Base-by-base conservation (phyloP, 2,797 vertebrate species). In the Schizopygopsis pylzovi region DNA sequence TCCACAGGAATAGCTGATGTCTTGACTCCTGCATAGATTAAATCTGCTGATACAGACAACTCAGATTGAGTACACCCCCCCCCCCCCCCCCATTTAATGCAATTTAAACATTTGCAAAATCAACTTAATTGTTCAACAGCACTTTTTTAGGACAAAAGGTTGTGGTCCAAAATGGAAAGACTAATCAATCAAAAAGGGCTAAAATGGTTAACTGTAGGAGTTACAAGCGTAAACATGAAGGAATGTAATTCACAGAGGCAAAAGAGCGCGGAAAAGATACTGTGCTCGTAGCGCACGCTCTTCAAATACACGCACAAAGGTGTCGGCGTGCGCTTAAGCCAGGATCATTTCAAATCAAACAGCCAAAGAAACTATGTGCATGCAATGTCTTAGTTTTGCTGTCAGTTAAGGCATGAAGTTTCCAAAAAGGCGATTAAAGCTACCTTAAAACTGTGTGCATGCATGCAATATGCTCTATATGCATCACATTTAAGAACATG, bases 21-120 rank as follows among this genome's bases (percentile, higher is more conserved):
- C 25, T 22, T 67, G 28, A 73, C 18, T 68, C 39, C 81, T 49
- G 49, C 65, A 86, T 86, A 82, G 85, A 87, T 87, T 33, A 68
- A 83, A 83, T 54, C 81, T 79, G 77, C 76, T 79, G 81, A 83
- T 79, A 79, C 25, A 0, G 22, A 83, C 39, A 68, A 8, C 39
- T 11, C 37, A n/a, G 49, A 59, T 56, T 11, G 25, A 85, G 28
- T 61, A 56, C 13, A 71, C 1, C 56, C 25, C 13, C 37, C 20
- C 8, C 37, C 20, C 8, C 47, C 1, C 20, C 8, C 61, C 1
- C 28, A 13, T 39, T 61, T 80, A 70, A 85, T 77, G 45, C 61
- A 77, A 77, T 84, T 84, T 54, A 43, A 70, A 56, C 39, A 78
- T 79, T 70, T 67, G 63, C 47, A 45, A 54, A 79, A 68, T 45